phyloP scores from a whole-genome alignment of 1,140 invertebrate species.

The Drosophila parvula region DNA sequence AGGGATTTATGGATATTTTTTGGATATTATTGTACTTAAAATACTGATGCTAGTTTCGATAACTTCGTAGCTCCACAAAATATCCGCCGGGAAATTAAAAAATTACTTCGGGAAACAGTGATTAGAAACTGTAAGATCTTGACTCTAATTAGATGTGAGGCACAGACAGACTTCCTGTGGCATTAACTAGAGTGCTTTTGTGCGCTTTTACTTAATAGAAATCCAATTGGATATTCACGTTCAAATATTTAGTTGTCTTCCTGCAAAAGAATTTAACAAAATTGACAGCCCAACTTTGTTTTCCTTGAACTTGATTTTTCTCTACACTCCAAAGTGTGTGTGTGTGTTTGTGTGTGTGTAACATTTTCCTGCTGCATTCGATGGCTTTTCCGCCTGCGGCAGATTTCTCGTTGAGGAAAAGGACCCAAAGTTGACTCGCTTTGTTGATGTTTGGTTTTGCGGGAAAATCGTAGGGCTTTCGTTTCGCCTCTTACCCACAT shows the following conservation, averaged over 20 bases:
- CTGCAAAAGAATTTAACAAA: constrained; percentile 2
- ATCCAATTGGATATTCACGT: constrained; percentile 4
- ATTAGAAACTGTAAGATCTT: background rate
- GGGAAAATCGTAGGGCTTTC: constrained; percentile 4
- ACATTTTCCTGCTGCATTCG: constrained; percentile 32
- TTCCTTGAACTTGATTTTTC: constrained; percentile 37
- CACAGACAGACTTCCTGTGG: too few species aligned
- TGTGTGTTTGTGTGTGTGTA: constrained; percentile 1
- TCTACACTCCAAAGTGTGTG: background rate
- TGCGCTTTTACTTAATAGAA: background rate
- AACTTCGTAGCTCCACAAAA: too few species aligned
- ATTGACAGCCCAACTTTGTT: constrained; percentile 26
- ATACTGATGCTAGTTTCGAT: too few species aligned
- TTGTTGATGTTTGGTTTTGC: constrained; percentile 47
- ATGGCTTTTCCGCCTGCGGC: constrained; percentile 32
- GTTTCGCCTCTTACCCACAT: too few species aligned
- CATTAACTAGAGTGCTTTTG: constrained; percentile 16
- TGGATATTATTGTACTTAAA: too few species aligned
- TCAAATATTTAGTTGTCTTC: constrained; percentile 13
- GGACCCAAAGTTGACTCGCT: constrained; percentile 28
- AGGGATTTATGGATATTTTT: too few species aligned
- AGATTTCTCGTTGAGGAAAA: background rate
- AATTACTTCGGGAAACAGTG: background rate
- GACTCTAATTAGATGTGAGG: too few species aligned
- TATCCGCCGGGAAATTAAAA: too few species aligned